Evolutionary conservation across 2,797 vertebrate species (phyloP).

Genomic region (Sebastes diaconus): DNA sequence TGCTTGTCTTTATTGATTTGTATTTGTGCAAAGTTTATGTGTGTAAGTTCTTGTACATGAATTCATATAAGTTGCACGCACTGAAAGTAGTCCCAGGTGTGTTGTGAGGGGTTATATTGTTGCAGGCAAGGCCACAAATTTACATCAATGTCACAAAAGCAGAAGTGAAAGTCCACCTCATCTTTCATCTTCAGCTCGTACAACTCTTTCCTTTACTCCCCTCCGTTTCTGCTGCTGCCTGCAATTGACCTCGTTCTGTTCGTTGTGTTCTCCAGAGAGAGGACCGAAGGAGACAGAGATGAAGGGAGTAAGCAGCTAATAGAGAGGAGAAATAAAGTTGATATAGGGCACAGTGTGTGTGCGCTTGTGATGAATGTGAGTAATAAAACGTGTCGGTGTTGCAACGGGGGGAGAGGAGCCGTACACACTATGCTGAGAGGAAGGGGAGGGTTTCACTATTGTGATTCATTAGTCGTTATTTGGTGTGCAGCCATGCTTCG

Average conservation of each 20-base stretch:
- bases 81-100: not conserved
- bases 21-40: not conserved
- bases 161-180: conserved; percentile 23
- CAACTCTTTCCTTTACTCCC: conserved; percentile 27
- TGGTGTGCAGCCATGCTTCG: not conserved
- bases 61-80: not conserved
- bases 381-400: conserved; percentile 65
- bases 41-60: not conserved
- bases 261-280: conserved; percentile 45
- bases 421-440: conserved; percentile 24
- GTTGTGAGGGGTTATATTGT: not conserved
- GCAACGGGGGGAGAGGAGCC: conserved; percentile 12
- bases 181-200: conserved; percentile 23
- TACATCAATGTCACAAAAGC: not conserved
- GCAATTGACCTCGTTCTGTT: conserved; percentile 65
- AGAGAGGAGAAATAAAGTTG: conserved; percentile 71
- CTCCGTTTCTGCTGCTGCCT: conserved; percentile 14
- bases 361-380: conserved; percentile 63
- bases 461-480: conserved; percentile 42
- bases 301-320: conserved; percentile 64
- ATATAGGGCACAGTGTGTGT: conserved; percentile 39
- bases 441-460: conserved; percentile 37
- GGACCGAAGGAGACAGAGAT: conserved; percentile 62
- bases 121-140: not conserved
- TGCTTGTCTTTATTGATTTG: not conserved